Conservation (phyloP, 2,888 invertebrate species). For the Neoaliturus tenellus region DNA sequence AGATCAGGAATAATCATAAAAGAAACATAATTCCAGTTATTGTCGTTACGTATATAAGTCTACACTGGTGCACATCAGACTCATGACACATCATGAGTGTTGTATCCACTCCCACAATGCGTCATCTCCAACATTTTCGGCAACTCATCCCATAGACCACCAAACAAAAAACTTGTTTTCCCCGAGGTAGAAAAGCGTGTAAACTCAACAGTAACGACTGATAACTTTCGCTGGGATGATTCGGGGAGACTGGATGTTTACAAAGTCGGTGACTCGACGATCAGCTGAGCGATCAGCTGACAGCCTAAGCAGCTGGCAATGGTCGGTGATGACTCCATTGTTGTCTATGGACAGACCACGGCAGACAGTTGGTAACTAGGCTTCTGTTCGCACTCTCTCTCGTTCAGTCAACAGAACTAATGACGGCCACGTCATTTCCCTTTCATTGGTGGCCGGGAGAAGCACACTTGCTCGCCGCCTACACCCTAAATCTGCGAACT, state of each 20-base stretch:
- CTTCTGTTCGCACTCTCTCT: constrained; percentile 24
- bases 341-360: constrained; percentile 10
- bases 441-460: neutral
- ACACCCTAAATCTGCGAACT: constrained; percentile 12
- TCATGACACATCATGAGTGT: too few relatives aligned
- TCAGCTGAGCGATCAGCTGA: constrained; percentile 22
- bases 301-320: constrained; percentile 12
- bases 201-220: neutral
- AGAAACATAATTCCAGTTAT: too few relatives aligned
- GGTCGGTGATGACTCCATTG: constrained; percentile 23
- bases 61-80: too few relatives aligned
- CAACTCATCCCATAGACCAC: neutral
- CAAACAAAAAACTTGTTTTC: neutral
- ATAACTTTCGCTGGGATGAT: constrained; percentile 12
- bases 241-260: neutral
- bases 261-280: neutral
- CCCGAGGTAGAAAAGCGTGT: neutral
- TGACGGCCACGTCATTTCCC: constrained; percentile 19
- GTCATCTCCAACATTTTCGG: neutral
- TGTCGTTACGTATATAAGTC: too few relatives aligned
- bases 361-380: constrained; percentile 8
- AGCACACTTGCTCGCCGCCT: too few relatives aligned
- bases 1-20: too few relatives aligned
- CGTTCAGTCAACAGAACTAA: constrained; percentile 23
- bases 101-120: too few relatives aligned